Evolutionary conservation across 2,113 vertebrate species (phyloP).

Genomic region (Ardeotis arabs): DNA sequence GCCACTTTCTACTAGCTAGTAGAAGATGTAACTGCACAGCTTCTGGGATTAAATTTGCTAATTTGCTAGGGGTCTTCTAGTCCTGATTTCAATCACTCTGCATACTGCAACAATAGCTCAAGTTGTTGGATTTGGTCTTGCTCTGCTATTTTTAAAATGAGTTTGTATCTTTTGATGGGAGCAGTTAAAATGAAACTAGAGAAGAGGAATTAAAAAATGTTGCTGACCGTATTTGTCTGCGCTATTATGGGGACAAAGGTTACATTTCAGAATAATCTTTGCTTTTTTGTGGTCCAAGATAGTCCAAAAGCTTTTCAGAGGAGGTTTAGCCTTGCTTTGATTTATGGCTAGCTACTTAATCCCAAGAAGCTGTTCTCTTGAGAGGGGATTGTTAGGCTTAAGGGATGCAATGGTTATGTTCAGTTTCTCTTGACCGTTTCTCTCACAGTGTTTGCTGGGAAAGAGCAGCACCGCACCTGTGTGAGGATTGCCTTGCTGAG

Average conservation of each 20-base stretch:
- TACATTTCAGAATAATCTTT: background rate
- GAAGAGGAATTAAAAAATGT: background rate
- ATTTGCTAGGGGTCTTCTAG: background rate
- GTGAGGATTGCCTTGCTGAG: background rate
- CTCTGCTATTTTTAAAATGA: background rate
- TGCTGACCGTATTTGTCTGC: background rate
- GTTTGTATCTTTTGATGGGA: background rate
- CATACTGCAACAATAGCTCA: background rate
- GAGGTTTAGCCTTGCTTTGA: background rate
- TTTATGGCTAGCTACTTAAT: background rate
- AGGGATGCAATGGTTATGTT: background rate
- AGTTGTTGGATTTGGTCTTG: background rate
- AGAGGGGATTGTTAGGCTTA: background rate
- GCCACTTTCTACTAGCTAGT: background rate
- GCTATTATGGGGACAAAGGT: background rate
- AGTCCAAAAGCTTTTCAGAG: background rate
- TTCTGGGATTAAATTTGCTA: background rate
- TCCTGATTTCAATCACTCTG: background rate
- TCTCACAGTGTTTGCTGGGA: background rate
- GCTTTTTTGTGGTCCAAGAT: background rate
- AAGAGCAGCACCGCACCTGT: background rate
- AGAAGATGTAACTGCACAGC: background rate
- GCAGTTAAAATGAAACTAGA: background rate
- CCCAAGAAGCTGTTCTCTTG: background rate
- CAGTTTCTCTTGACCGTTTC: background rate